These are phyloP conservation scores for Troilus luridus DNA, from an alignment of 2,888 invertebrate species.

Conservation along the genomic window DNA sequence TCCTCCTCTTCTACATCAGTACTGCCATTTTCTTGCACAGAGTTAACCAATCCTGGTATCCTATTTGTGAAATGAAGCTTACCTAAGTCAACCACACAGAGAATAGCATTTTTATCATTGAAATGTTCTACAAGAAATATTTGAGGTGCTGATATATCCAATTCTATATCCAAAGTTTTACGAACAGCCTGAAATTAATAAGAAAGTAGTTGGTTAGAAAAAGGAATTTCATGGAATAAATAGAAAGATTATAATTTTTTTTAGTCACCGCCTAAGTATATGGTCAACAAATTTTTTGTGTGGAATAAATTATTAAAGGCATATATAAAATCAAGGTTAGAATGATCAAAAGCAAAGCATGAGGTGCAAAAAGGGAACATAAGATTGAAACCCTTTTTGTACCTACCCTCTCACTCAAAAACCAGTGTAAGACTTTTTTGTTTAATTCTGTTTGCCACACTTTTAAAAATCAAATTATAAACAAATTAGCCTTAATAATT, in stretches of 20 bases:
- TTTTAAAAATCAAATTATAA: neutral
- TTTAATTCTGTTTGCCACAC: too few relatives aligned
- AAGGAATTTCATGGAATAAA: neutral
- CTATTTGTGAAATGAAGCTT: constrained; percentile 78
- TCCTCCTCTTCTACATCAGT: constrained; percentile 68
- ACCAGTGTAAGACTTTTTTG: too few relatives aligned
- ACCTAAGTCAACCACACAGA: constrained; percentile 93
- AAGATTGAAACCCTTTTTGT: too few relatives aligned
- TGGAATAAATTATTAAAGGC: neutral
- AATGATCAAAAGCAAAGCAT: too few relatives aligned
- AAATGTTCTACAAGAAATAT: constrained; percentile 90
- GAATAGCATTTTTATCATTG: constrained; percentile 80
- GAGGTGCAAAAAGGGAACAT: too few relatives aligned
- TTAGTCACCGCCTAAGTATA: neutral
- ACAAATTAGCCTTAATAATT: too few relatives aligned
- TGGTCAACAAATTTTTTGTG: neutral
- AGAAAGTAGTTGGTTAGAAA: neutral
- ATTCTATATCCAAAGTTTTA: constrained; percentile 87
- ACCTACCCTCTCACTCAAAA: too few relatives aligned
- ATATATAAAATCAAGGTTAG: too few relatives aligned
- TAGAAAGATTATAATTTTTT: neutral
- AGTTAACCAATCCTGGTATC: constrained; percentile 62
- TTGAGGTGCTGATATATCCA: constrained; percentile 95
- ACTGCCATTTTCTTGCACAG: constrained; percentile 67
- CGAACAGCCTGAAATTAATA: constrained; percentile 73